Evolutionary conservation across 1,140 invertebrate genomes (phyloP).

Genomic region (Apolygus lucorum): DNA sequence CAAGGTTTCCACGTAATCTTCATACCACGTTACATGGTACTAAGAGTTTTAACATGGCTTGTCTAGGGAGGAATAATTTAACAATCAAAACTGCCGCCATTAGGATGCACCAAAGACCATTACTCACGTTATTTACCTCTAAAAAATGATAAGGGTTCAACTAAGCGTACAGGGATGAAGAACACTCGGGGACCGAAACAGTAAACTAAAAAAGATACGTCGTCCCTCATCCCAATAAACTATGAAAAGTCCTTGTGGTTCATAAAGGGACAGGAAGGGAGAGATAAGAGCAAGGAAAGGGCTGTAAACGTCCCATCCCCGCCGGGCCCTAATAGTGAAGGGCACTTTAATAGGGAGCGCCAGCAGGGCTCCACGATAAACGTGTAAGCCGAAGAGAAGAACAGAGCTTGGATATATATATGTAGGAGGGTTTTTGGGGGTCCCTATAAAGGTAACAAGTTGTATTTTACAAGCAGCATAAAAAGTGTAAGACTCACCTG

Average conservation of each 20-base stretch:
- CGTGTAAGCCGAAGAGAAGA: background rate
- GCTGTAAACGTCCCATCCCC: background rate
- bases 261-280: background rate
- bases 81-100: too few relatives aligned
- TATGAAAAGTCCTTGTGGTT: background rate
- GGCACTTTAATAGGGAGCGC: conserved; percentile 6
- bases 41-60: too few relatives aligned
- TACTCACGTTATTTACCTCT: too few relatives aligned
- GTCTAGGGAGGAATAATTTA: too few relatives aligned
- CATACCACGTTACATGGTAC: too few relatives aligned
- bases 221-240: conserved; percentile 5
- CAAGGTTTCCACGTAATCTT: too few relatives aligned
- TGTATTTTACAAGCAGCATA: background rate
- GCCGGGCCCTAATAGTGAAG: background rate
- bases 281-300: conserved; percentile 4
- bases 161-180: too few relatives aligned
- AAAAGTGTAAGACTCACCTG: conserved; percentile 48
- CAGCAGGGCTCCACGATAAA: conserved; percentile 20
- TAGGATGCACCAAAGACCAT: too few relatives aligned
- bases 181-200: too few relatives aligned
- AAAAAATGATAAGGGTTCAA: too few relatives aligned
- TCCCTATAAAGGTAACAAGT: background rate
- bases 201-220: conserved; percentile 2
- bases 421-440: background rate
- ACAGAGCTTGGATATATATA: too few relatives aligned